A percentile compares a stretch with the other conserved stretches of the same genome.
Evolutionary conservation across 2,113 vertebrate species (phyloP).

Genomic region (Sylvietta virens): DNA sequence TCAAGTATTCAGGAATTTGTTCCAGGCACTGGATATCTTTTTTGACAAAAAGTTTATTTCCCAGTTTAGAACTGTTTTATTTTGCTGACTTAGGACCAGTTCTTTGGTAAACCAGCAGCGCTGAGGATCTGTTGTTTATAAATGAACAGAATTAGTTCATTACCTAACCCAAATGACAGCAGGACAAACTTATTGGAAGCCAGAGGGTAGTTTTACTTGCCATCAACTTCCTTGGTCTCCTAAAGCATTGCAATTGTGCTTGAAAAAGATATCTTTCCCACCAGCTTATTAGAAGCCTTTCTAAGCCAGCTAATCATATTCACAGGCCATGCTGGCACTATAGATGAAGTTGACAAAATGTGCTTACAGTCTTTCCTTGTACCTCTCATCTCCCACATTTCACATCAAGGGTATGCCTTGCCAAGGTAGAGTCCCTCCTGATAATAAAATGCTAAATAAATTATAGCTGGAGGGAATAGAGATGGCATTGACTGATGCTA

Average conservation of each 20-base stretch:
- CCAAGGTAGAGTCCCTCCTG: not conserved
- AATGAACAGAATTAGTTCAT: not conserved
- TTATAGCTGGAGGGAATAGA: not conserved
- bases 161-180: not conserved
- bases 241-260: not conserved
- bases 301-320: not conserved
- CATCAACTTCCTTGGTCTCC: not conserved
- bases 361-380: not conserved
- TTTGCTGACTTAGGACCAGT: not conserved
- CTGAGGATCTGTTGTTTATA: not conserved
- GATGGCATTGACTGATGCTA: not conserved
- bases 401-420: not conserved
- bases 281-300: not conserved
- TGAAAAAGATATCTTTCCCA: not conserved
- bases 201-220: not conserved
- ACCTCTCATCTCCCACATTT: not conserved
- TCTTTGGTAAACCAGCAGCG: not conserved
- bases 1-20: not conserved
- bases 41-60: not conserved
- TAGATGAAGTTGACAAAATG: not conserved
- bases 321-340: not conserved
- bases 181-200: not conserved
- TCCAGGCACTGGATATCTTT: not conserved
- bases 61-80: not conserved
- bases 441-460: slow-evolving; percentile 25